phyloP scores from a whole-genome alignment of 2,888 invertebrate species.

The Limenitis camilla region DNA sequence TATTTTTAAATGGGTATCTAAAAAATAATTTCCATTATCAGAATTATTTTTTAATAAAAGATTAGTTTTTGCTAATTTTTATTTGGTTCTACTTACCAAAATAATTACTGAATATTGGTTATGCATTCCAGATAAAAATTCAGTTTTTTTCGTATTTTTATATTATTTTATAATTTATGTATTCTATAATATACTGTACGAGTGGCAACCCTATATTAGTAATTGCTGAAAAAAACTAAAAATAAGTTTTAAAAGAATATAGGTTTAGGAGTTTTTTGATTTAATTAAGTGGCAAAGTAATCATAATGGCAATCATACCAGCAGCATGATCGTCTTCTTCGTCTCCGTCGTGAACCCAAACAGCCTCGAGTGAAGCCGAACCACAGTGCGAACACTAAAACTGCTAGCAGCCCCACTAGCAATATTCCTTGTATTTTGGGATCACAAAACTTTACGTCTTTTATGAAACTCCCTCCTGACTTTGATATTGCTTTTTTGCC shows the following conservation, averaged over 20 bases:
- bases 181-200: neutral
- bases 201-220: neutral
- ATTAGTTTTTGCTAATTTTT: too few species aligned
- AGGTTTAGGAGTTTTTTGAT: neutral
- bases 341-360: constrained; percentile 33
- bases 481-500: neutral
- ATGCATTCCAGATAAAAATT: too few species aligned
- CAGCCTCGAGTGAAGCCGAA: constrained; percentile 42
- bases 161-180: neutral
- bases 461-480: neutral
- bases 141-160: neutral
- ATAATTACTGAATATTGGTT: too few species aligned
- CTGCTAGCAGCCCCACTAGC: constrained; percentile 35
- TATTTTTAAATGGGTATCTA: too few species aligned
- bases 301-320: constrained; percentile 1
- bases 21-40: too few species aligned
- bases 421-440: constrained; percentile 41
- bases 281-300: neutral
- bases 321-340: constrained; percentile 30
- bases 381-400: constrained; percentile 41
- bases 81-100: too few species aligned
- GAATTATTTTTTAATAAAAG: too few species aligned
- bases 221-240: neutral
- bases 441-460: constrained; percentile 29
- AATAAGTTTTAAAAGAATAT: neutral